A percentile compares a stretch with the other conserved stretches of the same genome.
Conservation (phyloP, 92 coral and sea anemone species). For the Meandrina meandrites region DNA sequence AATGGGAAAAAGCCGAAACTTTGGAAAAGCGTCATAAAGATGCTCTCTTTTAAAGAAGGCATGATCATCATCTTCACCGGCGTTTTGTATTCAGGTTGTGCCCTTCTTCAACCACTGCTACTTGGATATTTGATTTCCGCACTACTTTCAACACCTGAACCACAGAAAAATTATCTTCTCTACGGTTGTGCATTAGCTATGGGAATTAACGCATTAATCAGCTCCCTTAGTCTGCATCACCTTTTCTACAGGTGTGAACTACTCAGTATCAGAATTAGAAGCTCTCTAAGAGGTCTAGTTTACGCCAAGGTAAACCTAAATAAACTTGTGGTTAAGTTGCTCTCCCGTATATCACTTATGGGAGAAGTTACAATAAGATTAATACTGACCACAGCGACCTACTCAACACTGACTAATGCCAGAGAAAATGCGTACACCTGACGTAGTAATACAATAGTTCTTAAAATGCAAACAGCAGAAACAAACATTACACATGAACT, state of each 20-base stretch:
- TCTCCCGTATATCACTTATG: not conserved
- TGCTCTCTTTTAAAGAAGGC: not conserved
- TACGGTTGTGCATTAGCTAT: not conserved
- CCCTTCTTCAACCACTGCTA: no score
- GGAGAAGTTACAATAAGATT: no score
- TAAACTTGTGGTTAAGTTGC: not conserved
- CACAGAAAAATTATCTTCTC: no score
- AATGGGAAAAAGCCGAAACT: not conserved
- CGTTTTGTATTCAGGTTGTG: not conserved
- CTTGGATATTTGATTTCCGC: no score
- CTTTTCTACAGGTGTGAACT: not conserved
- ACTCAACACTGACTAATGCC: no score
- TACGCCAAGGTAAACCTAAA: not conserved
- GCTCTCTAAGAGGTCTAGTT: not conserved
- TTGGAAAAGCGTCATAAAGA: not conserved
- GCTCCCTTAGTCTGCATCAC: not conserved
- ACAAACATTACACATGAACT: no score
- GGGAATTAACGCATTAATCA: not conserved
- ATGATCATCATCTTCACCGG: not conserved
- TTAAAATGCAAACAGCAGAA: no score
- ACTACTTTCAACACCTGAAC: no score
- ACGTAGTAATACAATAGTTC: no score
- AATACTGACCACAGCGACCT: no score
- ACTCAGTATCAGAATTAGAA: not conserved
- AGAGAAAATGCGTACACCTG: no score